These are phyloP conservation scores for Hirtodrosophila histrioides DNA, from an alignment of 2,888 invertebrate species.

Conservation along the genomic window DNA sequence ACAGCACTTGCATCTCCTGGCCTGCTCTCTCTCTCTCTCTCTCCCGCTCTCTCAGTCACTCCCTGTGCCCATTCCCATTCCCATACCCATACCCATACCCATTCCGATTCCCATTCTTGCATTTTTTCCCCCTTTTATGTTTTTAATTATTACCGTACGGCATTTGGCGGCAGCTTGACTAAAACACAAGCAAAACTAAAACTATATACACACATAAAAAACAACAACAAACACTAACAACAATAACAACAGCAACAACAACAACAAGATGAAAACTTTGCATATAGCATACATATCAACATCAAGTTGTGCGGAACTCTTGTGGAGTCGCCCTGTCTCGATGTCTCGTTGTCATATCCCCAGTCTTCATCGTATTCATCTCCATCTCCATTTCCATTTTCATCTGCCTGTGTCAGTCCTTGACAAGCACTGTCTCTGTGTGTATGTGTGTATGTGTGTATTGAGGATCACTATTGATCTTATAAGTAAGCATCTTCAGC, in stretches of 20 bases:
- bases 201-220: conserved; percentile 5
- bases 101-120: conserved; percentile 56
- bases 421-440: conserved; percentile 15
- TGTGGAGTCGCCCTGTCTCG: conserved; percentile 38
- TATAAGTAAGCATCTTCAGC: too few relatives aligned
- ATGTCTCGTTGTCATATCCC: conserved; percentile 35
- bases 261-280: conserved; percentile 27
- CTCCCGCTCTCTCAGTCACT: conserved; percentile 13
- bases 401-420: conserved; percentile 36
- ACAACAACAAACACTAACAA: conserved; percentile 19
- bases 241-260: conserved; percentile 21
- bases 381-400: conserved; percentile 29
- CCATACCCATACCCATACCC: conserved; percentile 37
- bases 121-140: conserved; percentile 67
- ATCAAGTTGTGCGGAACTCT: conserved; percentile 49
- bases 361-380: conserved; percentile 16
- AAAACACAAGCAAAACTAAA: conserved; percentile 30
- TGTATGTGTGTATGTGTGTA: neutral
- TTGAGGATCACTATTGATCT: too few relatives aligned
- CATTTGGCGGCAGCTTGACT: conserved; percentile 63
- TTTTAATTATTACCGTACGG: conserved; percentile 76
- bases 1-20: conserved; percentile 1
- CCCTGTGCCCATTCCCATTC: conserved; percentile 41
- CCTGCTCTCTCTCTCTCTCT: conserved; percentile 13
- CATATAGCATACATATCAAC: conserved; percentile 42